phyloP scores from a whole-genome alignment of 2,113 vertebrate species.

The Silurus glanis region DNA sequence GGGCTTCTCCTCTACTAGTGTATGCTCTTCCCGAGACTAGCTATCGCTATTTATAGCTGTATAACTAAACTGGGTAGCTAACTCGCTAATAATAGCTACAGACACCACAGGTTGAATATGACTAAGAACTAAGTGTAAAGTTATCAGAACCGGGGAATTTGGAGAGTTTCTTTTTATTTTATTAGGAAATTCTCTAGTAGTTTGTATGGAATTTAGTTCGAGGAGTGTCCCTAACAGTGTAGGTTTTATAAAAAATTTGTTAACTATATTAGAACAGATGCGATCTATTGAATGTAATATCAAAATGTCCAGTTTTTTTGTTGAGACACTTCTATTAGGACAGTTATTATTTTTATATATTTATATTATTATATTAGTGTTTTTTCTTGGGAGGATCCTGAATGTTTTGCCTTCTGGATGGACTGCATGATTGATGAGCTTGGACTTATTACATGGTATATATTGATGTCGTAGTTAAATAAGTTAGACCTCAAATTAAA shows the following conservation, averaged over 20 bases:
- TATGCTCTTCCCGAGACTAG: conserved; percentile 6
- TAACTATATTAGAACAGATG: not conserved
- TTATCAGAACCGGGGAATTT: not conserved
- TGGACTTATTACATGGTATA: not conserved
- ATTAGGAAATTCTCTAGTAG: not conserved
- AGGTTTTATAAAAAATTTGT: not conserved
- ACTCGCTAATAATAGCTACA: conserved; percentile 23
- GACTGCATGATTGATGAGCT: not conserved
- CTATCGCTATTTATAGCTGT: conserved; percentile 18
- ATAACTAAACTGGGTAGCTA: not conserved
- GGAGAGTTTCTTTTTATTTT: not conserved
- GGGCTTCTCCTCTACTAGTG: not conserved
- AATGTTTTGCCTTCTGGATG: not conserved
- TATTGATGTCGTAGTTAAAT: not conserved
- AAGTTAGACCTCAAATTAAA: not conserved
- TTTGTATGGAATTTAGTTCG: not conserved
- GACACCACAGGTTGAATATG: not conserved
- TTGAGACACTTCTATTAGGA: no score
- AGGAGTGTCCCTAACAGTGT: not conserved
- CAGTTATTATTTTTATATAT: no score
- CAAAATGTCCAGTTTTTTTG: not conserved
- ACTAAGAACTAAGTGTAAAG: not conserved
- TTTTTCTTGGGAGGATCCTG: not conserved
- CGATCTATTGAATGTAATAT: not conserved
- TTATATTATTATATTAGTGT: not conserved